These are phyloP conservation scores for Scaptomyza reducta DNA, from an alignment of 2,888 invertebrate species.

Conservation along the genomic window DNA sequence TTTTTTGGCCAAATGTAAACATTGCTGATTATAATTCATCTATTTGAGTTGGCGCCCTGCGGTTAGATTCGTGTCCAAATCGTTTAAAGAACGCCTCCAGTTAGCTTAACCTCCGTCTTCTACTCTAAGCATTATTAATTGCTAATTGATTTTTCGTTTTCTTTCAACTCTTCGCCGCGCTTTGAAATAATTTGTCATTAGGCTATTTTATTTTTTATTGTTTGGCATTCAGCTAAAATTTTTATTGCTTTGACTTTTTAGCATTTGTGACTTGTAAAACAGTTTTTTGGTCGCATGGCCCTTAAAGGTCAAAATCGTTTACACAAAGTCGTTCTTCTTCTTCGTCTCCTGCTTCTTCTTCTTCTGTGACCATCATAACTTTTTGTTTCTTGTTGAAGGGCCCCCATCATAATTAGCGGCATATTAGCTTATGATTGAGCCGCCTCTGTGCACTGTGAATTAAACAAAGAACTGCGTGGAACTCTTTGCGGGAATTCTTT, in stretches of 20 bases:
- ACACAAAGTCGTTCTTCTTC: neutral
- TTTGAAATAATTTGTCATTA: conserved; percentile 63
- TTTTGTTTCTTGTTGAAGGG: conserved; percentile 51
- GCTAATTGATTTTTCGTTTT: conserved; percentile 69
- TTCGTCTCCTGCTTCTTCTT: neutral
- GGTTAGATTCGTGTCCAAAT: conserved; percentile 47
- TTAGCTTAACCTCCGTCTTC: conserved; percentile 30
- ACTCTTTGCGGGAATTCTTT: conserved; percentile 14
- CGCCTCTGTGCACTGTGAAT: conserved; percentile 16
- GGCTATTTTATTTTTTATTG: conserved; percentile 6
- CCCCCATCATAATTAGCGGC: conserved; percentile 71
- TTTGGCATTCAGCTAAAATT: conserved; percentile 23
- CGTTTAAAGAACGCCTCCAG: conserved; percentile 52
- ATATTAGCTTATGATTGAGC: conserved; percentile 45
- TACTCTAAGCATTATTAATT: conserved; percentile 65
- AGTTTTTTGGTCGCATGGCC: conserved; percentile 48
- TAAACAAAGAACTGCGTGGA: conserved; percentile 18
- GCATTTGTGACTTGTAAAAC: conserved; percentile 21
- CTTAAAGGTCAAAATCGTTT: conserved; percentile 36
- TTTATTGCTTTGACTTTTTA: conserved; percentile 50
- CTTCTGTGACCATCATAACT: conserved; percentile 37
- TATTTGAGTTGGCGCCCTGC: conserved; percentile 34
- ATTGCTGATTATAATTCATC: conserved; percentile 27
- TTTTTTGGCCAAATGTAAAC: conserved; percentile 22
- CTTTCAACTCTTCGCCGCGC: conserved; percentile 16